Evolutionary conservation across 1,140 invertebrate genomes (phyloP).

Genomic region (Riptortus pedestris): DNA sequence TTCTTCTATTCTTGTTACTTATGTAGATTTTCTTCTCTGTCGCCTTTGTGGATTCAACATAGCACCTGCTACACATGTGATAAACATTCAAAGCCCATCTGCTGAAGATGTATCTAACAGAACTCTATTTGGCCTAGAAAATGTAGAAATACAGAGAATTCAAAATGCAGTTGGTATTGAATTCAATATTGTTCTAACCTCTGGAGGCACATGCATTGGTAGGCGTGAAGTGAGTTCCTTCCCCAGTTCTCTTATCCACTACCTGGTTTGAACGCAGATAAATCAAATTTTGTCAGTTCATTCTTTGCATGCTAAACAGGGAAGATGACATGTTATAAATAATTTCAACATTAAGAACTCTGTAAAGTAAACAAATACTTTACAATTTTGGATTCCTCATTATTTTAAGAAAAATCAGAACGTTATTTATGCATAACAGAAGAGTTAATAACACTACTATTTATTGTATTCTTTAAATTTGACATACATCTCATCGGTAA

Average conservation of each 20-base stretch:
- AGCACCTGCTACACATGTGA: conserved; percentile 25
- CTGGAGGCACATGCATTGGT: conserved; percentile 28
- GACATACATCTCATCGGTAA: no score
- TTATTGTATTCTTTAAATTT: no score
- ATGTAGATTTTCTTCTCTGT: conserved; percentile 31
- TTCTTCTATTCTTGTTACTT: background rate
- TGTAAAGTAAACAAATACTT: no score
- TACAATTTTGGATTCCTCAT: no score
- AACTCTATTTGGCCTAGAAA: conserved; percentile 29
- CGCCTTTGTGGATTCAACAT: conserved; percentile 30
- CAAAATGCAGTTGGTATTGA: conserved; percentile 29
- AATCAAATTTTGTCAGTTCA: background rate
- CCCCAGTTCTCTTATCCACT: background rate
- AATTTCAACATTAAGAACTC: no score
- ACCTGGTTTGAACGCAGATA: background rate
- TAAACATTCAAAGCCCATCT: conserved; percentile 26
- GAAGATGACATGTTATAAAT: background rate
- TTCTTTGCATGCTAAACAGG: background rate
- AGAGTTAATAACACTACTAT: no score
- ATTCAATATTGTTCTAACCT: conserved; percentile 28
- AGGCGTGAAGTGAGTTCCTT: conserved; percentile 23
- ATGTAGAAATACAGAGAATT: conserved; percentile 29
- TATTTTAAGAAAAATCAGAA: no score
- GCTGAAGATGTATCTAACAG: conserved; percentile 20
- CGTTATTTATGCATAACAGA: no score